Base-by-base conservation (phyloP, 2,113 vertebrate genomes). In the Chaetorhynchus papuensis region DNA sequence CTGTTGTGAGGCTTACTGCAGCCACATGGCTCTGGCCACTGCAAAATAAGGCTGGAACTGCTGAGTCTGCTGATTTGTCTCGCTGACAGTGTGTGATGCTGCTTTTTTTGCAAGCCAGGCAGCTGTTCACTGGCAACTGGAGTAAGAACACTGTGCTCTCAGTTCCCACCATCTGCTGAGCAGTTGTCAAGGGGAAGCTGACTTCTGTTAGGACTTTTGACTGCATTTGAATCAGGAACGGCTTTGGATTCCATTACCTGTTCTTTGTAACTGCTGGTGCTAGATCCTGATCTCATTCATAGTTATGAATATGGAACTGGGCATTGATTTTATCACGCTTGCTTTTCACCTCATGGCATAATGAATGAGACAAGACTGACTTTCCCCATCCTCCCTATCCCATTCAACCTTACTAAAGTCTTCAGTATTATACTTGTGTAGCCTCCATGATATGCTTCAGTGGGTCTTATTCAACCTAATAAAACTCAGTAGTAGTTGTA, bases 101-200 rank as follows among this genome's bases (percentile, higher is more conserved):
- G 69, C 12, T 44, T 68, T 87, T 50, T 50, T 54, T 33, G 10
- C 1, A 1, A 88, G 60, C 33, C 37, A 41, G 47, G 44, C 93
- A 95, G 92, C 87, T 96, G 94, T 71, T 94, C 31, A 3, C 28
- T 83, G 86, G 52, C 88, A 94, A 12, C 56, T 96, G 92, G 90
- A 45, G 23, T 13, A 45, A 75, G 93, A 83, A 81, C 83, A 93
- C 44, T 49, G 44, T 0, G 6, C 41, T 60, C 79, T 86, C 71
- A 33, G 92, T 93, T 95, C 82, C 83, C 60, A 68, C 49, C 35
- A 6, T 39, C 79, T 83, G 71, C 87, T 63, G 31, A 92, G 39
- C 92, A 86, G 79, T 9, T 96, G 85, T 81, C 71, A 90, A 56
- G 69, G 35, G 52, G 42, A 65, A 70, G 20, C 19, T 54, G 72